Base-by-base conservation (phyloP, 2,113 vertebrate species). In the Gnathonemus echidnorhynchus region DNA sequence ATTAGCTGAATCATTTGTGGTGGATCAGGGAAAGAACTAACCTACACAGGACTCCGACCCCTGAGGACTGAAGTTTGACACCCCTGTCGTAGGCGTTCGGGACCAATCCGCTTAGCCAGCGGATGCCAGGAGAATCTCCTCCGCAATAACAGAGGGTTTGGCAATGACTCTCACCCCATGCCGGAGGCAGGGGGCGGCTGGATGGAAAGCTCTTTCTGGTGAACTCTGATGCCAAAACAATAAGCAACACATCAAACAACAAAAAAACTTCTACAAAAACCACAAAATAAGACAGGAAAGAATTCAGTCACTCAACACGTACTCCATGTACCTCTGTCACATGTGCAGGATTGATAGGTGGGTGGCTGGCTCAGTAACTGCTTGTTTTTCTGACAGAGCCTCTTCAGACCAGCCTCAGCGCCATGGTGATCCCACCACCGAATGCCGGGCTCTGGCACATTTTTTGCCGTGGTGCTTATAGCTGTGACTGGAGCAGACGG, bases 381-480 rank as follows among this genome's bases (percentile, higher is more conserved):
- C 35, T 80, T 74, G 15, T 80, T 42, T 35, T 80, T 42, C 74
- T 42, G 74, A 42, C 42, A 90, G 35, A 56, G 88, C 21, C 42
- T 42, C 24, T n/a, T 9, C 5, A 27, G 24, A 50, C 6, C 84
- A 31, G 48, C 46, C 24, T 45, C 5, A 17, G 48, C 31, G 24
- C 84, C 84, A 21, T 19, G 45, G n/a, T 46, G 24, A 95, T 96
- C 95, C 19, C 58, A 53, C 31, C 35, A 49, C 4, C 84, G 89
- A 0, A 77, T 70, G 17, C 93, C 92, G 0, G n/a, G 1, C 62
- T 70, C 27, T 93, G 92, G 85, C 88, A 86, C 52, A 90, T 91
- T 50, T 96, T 92, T 92, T 91, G 91, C 91, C 92, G 93, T 87
- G 94, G 93, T 27, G 48, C 93, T 21, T 96, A 95, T 19, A 95